Percentiles rank a stretch among this genome's conserved stretches.
These are phyloP conservation scores for Limonius californicus DNA, from an alignment of 1,140 invertebrate species.

Conservation along the genomic window DNA sequence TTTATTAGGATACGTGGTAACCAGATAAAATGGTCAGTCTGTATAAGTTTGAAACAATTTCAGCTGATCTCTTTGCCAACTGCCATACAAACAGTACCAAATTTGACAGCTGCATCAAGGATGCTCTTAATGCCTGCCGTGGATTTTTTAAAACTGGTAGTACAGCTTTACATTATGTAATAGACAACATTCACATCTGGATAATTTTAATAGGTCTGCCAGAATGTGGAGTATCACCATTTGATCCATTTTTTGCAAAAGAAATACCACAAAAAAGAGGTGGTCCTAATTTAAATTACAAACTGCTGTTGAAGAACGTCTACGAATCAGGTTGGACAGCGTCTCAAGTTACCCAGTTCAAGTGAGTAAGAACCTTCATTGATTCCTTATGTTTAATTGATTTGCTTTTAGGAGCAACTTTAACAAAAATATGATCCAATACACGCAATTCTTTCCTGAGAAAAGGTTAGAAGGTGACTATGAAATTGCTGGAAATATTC, in stretches of 20 bases:
- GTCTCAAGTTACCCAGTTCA: constrained; percentile 73
- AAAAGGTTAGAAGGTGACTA: constrained; percentile 69
- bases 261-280: constrained; percentile 63
- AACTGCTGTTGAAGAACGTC: constrained; percentile 66
- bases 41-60: too few species aligned
- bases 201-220: too few species aligned
- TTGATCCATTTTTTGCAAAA: constrained; percentile 71
- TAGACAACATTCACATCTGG: too few species aligned
- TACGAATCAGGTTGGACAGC: constrained; percentile 71
- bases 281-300: constrained; percentile 60
- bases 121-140: too few species aligned
- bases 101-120: too few species aligned
- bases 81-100: too few species aligned
- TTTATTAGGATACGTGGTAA: too few species aligned
- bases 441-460: constrained; percentile 77
- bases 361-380: too few species aligned
- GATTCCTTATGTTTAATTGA: neutral
- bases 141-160: too few species aligned
- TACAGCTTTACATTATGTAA: too few species aligned
- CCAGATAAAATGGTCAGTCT: too few species aligned
- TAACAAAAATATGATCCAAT: constrained; percentile 59
- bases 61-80: too few species aligned
- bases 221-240: constrained; percentile 64
- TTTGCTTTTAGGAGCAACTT: constrained; percentile 59
- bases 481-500: constrained; percentile 57